A percentile compares a stretch with the other conserved stretches of the same genome.
These are phyloP conservation scores for Nephrocerus scutellatus DNA, from an alignment of 2,888 invertebrate genomes.

Conservation along the genomic window DNA sequence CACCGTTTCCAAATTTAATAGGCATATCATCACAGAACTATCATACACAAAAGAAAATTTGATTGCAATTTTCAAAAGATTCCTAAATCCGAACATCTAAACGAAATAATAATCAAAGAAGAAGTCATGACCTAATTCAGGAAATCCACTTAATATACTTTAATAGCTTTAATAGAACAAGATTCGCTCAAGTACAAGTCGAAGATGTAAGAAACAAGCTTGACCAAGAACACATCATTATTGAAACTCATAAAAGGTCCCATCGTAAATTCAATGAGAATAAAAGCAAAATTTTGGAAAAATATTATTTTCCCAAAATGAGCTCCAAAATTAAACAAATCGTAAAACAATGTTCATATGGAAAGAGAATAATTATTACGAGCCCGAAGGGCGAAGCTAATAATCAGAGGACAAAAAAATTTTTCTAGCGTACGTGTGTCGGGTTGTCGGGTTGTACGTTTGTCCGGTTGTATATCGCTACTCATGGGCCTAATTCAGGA, in stretches of 20 bases:
- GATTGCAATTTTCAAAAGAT: conserved; percentile 5
- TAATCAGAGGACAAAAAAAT: too few species aligned
- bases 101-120: neutral
- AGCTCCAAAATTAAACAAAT: too few species aligned
- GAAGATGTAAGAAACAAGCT: neutral
- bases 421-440: too few species aligned
- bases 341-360: too few species aligned
- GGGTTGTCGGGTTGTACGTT: too few species aligned
- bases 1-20: conserved; percentile 2
- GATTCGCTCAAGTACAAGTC: conserved; percentile 1
- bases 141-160: neutral
- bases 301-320: conserved; percentile 12
- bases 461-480: too few species aligned
- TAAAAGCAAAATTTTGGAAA: conserved; percentile 7
- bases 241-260: conserved; percentile 1
- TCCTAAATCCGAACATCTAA: conserved; percentile 2
- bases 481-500: conserved; percentile 2
- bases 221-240: conserved; percentile 1
- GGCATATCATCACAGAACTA: conserved; percentile 1
- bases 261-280: conserved; percentile 1
- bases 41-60: conserved; percentile 2
- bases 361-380: too few species aligned
- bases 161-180: neutral
- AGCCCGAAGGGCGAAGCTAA: too few species aligned
- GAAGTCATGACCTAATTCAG: neutral